phyloP scores from a whole-genome alignment of 2,113 vertebrate species.

The Chiloscyllium plagiosum region DNA sequence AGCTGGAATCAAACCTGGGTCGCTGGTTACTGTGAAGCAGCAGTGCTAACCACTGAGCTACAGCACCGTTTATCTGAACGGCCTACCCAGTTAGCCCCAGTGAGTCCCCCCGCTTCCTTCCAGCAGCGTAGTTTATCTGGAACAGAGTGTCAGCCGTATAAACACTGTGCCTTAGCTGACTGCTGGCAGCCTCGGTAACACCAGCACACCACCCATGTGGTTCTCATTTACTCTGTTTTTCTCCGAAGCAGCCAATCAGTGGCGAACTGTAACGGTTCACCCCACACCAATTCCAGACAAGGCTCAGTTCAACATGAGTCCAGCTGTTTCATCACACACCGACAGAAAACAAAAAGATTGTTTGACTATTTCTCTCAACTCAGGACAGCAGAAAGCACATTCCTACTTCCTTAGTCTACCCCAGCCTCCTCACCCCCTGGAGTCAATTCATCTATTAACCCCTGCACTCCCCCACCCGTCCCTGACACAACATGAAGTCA shows the following conservation, averaged over 20 bases:
- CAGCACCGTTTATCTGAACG: too few species aligned
- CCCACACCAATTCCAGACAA: background rate
- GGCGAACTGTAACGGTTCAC: background rate
- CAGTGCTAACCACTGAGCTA: too few species aligned
- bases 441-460: background rate
- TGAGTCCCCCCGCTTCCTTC: background rate
- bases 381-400: background rate
- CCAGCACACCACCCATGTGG: constrained; percentile 4
- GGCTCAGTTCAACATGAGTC: background rate
- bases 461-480: background rate
- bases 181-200: background rate
- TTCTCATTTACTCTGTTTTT: constrained; percentile 36
- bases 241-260: background rate
- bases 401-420: background rate
- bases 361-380: background rate
- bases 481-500: background rate
- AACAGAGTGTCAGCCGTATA: background rate
- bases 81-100: too few species aligned
- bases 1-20: too few species aligned
- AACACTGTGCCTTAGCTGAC: background rate
- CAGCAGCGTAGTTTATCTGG: background rate
- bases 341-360: background rate
- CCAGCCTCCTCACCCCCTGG: background rate
- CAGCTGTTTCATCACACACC: background rate
- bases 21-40: too few species aligned